Conservation (phyloP, 2,797 vertebrate species). For the Moxostoma hubbsi region DNA sequence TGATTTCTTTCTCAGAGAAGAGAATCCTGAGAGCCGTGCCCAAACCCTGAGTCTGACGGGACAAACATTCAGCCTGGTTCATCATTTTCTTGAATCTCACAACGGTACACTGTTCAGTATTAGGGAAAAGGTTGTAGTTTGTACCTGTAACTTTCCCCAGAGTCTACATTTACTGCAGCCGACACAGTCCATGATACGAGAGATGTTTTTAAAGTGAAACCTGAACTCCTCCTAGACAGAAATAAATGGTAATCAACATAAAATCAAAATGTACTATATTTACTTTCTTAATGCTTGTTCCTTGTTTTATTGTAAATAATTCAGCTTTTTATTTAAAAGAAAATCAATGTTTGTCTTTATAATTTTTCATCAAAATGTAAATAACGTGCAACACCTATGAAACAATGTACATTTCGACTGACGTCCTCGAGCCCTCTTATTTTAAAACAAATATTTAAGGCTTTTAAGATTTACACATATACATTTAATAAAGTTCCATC, state of each 20-base stretch:
- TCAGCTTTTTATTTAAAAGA: background rate
- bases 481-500: no score
- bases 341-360: no score
- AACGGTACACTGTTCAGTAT: background rate
- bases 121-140: background rate
- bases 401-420: no score
- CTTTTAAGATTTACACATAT: no score
- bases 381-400: no score
- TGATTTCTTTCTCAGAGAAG: conserved; percentile 95
- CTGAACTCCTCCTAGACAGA: conserved; percentile 90
- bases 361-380: no score
- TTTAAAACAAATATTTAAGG: no score
- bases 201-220: conserved; percentile 97
- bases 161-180: conserved; percentile 96
- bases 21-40: conserved; percentile 94
- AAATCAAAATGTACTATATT: no score
- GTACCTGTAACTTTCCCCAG: conserved; percentile 95
- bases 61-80: background rate
- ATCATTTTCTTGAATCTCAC: no score
- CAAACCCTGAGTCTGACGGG: conserved; percentile 88
- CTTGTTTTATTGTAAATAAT: no score
- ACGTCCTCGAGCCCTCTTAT: no score
- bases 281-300: no score
- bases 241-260: background rate
- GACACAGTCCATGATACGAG: conserved; percentile 97